A percentile compares a stretch with the other conserved stretches of the same genome.
phyloP scores from a whole-genome alignment of 2,888 invertebrate species.

The Lysandra coridon region DNA sequence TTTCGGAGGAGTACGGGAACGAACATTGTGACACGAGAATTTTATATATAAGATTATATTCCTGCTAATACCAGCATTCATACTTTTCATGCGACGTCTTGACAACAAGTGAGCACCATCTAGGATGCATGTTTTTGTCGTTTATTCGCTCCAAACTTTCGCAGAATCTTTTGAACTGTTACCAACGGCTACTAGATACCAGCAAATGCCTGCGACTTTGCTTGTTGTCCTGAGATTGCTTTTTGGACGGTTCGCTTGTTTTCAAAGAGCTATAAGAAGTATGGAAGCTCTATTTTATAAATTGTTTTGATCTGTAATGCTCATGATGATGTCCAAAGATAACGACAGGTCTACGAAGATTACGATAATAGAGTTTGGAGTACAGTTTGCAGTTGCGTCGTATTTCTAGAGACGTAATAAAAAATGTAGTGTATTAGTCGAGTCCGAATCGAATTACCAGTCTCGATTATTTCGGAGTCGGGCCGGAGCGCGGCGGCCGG shows the following conservation, averaged over 20 bases:
- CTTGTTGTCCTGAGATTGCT: neutral
- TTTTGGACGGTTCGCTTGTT: neutral
- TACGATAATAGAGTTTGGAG: conserved; percentile 8
- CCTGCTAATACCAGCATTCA: neutral
- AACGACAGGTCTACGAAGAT: conserved; percentile 1
- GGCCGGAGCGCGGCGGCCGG: conserved; percentile 54
- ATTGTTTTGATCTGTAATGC: neutral
- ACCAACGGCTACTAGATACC: neutral
- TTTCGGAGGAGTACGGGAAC: no score
- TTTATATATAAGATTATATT: no score
- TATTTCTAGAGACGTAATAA: conserved; percentile 4
- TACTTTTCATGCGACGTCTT: neutral
- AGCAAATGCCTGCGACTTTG: neutral
- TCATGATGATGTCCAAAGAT: neutral
- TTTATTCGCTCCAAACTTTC: neutral
- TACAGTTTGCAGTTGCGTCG: neutral
- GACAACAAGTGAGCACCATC: neutral
- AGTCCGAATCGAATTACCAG: conserved; percentile 9
- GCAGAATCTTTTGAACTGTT: neutral
- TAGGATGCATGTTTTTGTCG: neutral
- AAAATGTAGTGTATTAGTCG: neutral
- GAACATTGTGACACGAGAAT: no score
- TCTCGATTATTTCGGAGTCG: neutral
- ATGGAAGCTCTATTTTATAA: neutral
- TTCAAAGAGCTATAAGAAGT: no score